These are phyloP conservation scores for Pristionchus entomophagus DNA, from an alignment of 2,888 invertebrate species.

Conservation along the genomic window DNA sequence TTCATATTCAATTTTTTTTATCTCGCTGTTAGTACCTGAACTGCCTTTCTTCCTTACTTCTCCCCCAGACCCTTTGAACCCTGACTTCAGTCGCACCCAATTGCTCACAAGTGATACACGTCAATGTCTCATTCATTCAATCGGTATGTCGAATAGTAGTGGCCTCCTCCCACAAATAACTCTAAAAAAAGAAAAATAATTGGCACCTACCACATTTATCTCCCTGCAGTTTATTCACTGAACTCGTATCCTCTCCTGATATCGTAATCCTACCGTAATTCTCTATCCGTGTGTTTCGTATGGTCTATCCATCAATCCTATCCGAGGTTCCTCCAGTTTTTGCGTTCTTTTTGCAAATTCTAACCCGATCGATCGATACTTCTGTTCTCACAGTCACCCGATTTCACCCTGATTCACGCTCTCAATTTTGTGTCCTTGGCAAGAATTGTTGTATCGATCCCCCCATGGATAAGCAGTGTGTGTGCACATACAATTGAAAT, in stretches of 20 bases:
- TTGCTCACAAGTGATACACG: constrained; percentile 32
- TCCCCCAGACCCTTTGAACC: not conserved
- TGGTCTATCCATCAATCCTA: constrained; percentile 24
- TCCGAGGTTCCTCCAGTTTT: constrained; percentile 37
- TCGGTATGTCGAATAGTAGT: not conserved
- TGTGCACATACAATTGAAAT: constrained; percentile 21
- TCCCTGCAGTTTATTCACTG: not conserved
- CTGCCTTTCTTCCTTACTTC: not conserved
- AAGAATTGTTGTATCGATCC: constrained; percentile 21
- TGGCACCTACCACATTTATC: too few relatives aligned
- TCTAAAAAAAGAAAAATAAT: not conserved
- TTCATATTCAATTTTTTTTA: too few relatives aligned
- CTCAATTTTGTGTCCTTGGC: not conserved
- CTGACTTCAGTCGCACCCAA: constrained; percentile 4
- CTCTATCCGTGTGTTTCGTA: constrained; percentile 35
- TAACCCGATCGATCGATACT: constrained; percentile 26
- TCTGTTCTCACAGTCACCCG: not conserved
- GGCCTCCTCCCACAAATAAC: not conserved
- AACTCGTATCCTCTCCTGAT: constrained; percentile 6
- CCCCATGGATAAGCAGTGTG: constrained; percentile 15
- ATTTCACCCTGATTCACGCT: not conserved
- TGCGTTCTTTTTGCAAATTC: not conserved
- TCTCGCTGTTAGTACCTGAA: not conserved
- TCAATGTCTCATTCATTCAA: not conserved
- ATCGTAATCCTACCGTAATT: not conserved